Percentiles rank a stretch among this genome's conserved stretches.
These are phyloP conservation scores for Phylloscopus trochilus DNA, from an alignment of 2,113 vertebrate species.

Conservation along the genomic window DNA sequence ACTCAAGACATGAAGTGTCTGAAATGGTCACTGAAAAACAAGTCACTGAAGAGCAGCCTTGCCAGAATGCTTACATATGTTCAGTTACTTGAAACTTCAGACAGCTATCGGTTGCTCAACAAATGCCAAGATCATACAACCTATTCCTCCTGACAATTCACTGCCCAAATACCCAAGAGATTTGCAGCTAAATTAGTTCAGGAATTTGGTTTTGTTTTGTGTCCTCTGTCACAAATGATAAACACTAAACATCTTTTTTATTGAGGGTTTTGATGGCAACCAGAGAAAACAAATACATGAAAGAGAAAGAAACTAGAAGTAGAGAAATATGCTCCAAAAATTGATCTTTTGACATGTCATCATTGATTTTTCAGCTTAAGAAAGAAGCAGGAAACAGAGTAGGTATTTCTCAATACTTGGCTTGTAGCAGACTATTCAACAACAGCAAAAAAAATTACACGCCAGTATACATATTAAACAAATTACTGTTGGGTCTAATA, in stretches of 20 bases:
- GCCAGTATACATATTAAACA: not conserved
- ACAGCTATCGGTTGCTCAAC: not conserved
- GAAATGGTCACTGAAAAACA: not conserved
- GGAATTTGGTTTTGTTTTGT: not conserved
- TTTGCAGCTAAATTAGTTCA: not conserved
- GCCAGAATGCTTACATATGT: not conserved
- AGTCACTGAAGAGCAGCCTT: not conserved
- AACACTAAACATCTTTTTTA: slow-evolving; percentile 3
- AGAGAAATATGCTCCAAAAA: not conserved
- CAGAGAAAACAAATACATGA: not conserved
- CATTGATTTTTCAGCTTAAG: slow-evolving; percentile 16
- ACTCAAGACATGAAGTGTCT: not conserved
- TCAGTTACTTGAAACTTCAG: slow-evolving; percentile 4
- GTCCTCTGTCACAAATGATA: slow-evolving; percentile 1
- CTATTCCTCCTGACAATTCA: not conserved
- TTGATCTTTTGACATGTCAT: not conserved
- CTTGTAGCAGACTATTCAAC: not conserved
- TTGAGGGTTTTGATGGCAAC: not conserved
- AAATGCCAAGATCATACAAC: not conserved
- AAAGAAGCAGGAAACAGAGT: not conserved
- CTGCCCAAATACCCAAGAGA: not conserved
- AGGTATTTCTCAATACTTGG: slow-evolving; percentile 33
- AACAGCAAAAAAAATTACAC: not conserved
- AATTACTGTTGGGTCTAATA: not conserved
- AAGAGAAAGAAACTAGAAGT: not conserved